Base-by-base conservation (phyloP, 35 echinoderm and acorn worm genomes). In the Apostichopus parvimensis region DNA sequence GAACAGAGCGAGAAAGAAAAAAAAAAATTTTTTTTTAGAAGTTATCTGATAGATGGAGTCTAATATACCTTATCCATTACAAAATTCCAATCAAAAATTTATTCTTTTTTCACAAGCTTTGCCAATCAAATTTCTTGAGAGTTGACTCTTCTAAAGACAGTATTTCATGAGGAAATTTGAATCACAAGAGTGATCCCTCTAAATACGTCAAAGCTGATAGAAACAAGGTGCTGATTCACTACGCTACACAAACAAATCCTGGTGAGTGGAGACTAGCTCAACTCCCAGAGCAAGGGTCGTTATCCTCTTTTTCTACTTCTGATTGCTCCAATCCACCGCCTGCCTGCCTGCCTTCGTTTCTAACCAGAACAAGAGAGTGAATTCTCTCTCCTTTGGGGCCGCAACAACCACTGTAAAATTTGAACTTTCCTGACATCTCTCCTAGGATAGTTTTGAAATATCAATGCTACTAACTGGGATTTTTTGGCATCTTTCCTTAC, bases 221-320 rank as follows among this genome's bases (percentile, higher is more conserved):
- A 84, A 84, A 84, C 81, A 84, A 84, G 81, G 81, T 84, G 81
- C 81, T 84, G 81, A 84, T 59, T 60, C 54, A 56, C 54, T 54
- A 84, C 20, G 18, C 81, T 55, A 84, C 81, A 84, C 81, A 84
- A 84, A 84, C 81, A 84, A 84, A 84, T 84, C 81, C 81, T 84
- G 81, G 81, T 84, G 81, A 22, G 81, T 54, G 52, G 81, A 84
- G 81, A 84, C 81, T 84, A 84, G 18, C 55, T 59, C 56, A 60
- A 84, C 54, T 84, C 81, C 81, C 81, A 9, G 81, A 84, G 81
- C 81, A 58, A 58, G 81, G 81, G 81, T 84, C 81, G 55, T 84
- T 84, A 84, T 84, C 81, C 81, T 84, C 81, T 84, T 22, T 58
- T 22, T 18, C 71, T 75, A 45, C 71, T 7, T 75, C 71, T 75